phyloP scores from a whole-genome alignment of 2,113 vertebrate species.

The Dromiciops gliroides region DNA sequence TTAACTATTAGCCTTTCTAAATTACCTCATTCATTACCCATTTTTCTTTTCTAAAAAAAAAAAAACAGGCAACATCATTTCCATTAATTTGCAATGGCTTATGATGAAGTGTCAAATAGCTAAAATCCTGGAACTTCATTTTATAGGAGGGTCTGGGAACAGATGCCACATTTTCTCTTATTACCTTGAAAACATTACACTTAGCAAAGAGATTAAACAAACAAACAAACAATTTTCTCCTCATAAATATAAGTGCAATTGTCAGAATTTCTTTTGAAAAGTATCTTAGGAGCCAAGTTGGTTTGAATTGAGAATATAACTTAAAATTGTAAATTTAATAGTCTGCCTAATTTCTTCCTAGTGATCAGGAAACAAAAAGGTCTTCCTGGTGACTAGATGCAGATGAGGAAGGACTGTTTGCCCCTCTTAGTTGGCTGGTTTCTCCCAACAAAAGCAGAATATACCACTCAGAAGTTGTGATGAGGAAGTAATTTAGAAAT shows the following conservation, averaged over 20 bases:
- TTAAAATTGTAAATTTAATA: constrained; percentile 11
- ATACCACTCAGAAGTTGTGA: constrained; percentile 26
- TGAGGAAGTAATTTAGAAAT: constrained; percentile 24
- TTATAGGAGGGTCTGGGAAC: constrained; percentile 45
- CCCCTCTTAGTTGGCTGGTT: not conserved
- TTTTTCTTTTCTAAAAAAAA: constrained; percentile 53
- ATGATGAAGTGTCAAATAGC: constrained; percentile 44
- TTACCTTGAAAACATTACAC: constrained; percentile 44
- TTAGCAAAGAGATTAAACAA: constrained; percentile 34
- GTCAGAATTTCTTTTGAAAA: constrained; percentile 43
- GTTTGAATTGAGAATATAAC: constrained; percentile 28
- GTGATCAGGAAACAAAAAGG: constrained; percentile 16
- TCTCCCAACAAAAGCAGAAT: constrained; percentile 36
- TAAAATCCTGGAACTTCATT: constrained; percentile 49
- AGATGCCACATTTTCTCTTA: constrained; percentile 51
- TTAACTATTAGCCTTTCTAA: constrained; percentile 48
- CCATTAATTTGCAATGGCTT: constrained; percentile 46
- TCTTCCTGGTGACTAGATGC: no score
- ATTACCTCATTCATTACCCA: constrained; percentile 50
- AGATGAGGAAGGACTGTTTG: no score
- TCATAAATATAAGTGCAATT: constrained; percentile 37
- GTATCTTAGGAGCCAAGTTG: constrained; percentile 46
- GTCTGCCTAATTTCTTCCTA: constrained; percentile 31
- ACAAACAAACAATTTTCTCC: constrained; percentile 32
- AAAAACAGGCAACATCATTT: constrained; percentile 36